These are phyloP conservation scores for Pyrgus malvae DNA, from an alignment of 2,888 invertebrate genomes.

Conservation along the genomic window DNA sequence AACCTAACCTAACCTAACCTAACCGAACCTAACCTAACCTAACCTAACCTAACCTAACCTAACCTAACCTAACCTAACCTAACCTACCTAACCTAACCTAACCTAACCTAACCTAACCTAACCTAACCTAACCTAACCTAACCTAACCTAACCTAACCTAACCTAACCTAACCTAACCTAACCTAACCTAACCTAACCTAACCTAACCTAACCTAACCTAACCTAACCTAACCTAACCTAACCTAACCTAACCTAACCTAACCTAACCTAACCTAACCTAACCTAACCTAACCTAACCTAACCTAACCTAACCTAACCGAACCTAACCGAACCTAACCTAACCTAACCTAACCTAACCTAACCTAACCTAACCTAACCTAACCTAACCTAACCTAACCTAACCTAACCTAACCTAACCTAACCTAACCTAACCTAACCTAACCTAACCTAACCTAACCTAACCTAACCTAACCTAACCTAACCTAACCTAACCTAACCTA, in stretches of 20 bases:
- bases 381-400: slow-evolving; percentile 31
- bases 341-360: too few species aligned
- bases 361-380: slow-evolving; percentile 33
- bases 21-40: too few species aligned
- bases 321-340: too few species aligned
- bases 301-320: too few species aligned
- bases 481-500: slow-evolving; percentile 30
- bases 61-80: too few species aligned
- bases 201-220: slow-evolving; percentile 32
- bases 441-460: slow-evolving; percentile 30
- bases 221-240: slow-evolving; percentile 33
- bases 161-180: slow-evolving; percentile 31
- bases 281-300: slow-evolving; percentile 34
- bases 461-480: slow-evolving; percentile 31
- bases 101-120: slow-evolving; percentile 31
- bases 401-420: slow-evolving; percentile 31
- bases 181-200: slow-evolving; percentile 31
- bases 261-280: slow-evolving; percentile 32
- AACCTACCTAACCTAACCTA: slow-evolving; percentile 30
- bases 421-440: slow-evolving; percentile 29
- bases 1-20: too few species aligned
- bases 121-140: slow-evolving; percentile 32
- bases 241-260: slow-evolving; percentile 34
- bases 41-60: too few species aligned
- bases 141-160: slow-evolving; percentile 32